Evolutionary conservation across 2,888 invertebrate species (phyloP).

Genomic region (Zelleria hepariella): DNA sequence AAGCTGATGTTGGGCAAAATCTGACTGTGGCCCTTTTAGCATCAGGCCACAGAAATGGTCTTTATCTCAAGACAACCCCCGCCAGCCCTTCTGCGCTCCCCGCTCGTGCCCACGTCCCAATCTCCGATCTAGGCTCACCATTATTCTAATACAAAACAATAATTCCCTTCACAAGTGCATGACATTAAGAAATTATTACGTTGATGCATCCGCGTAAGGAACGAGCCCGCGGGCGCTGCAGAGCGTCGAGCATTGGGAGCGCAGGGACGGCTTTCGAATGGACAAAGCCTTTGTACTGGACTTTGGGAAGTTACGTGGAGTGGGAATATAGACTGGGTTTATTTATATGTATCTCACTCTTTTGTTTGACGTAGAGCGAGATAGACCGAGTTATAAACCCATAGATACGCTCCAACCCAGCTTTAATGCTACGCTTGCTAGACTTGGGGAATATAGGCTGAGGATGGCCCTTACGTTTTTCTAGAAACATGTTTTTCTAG

Average conservation of each 20-base stretch:
- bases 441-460: no score
- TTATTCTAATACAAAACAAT: conserved; percentile 69
- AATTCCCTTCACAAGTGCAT: conserved; percentile 64
- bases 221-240: conserved; percentile 43
- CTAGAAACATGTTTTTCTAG: no score
- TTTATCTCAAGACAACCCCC: neutral
- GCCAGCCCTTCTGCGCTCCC: conserved; percentile 18
- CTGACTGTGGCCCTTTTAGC: no score
- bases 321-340: neutral
- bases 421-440: neutral
- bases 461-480: no score
- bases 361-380: no score
- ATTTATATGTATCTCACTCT: no score
- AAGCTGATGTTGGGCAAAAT: no score
- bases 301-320: no score
- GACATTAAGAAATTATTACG: conserved; percentile 72
- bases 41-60: no score
- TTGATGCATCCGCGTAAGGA: conserved; percentile 64
- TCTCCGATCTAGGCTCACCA: conserved; percentile 45
- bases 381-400: no score
- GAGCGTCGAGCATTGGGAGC: conserved; percentile 19
- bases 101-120: conserved; percentile 36
- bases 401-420: no score
- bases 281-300: neutral
- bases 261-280: neutral